Evolutionary conservation across 2,888 invertebrate species (phyloP).

Genomic region (Alentia gelatinosa): DNA sequence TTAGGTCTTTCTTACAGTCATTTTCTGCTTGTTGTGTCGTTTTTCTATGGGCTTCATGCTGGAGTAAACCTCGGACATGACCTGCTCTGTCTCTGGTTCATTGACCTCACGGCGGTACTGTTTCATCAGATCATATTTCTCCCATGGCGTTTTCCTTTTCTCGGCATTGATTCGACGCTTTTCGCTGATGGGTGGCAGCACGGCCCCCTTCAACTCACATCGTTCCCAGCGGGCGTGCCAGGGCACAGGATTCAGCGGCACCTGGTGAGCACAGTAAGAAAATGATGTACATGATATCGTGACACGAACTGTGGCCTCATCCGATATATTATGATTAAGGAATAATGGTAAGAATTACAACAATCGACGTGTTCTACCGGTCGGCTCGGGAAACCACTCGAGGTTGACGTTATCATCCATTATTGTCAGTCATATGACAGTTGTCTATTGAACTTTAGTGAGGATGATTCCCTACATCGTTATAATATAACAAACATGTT

Average conservation of each 20-base stretch:
- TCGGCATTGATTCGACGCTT: slow-evolving; percentile 81
- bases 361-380: no score
- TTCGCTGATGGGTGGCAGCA: slow-evolving; percentile 68
- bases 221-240: slow-evolving; percentile 94
- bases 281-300: no score
- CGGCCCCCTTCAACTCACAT: slow-evolving; percentile 73
- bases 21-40: slow-evolving; percentile 80
- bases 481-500: no score
- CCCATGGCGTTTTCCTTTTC: slow-evolving; percentile 87
- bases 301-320: no score
- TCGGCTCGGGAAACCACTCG: no score
- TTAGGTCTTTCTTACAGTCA: slow-evolving; percentile 7
- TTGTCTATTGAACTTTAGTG: no score
- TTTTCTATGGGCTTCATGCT: slow-evolving; percentile 58
- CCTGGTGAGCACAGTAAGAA: slow-evolving; percentile 78
- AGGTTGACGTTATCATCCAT: no score
- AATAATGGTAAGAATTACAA: no score
- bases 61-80: slow-evolving; percentile 89
- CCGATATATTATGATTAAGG: no score
- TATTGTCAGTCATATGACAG: no score
- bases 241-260: slow-evolving; percentile 85
- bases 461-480: no score
- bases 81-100: slow-evolving; percentile 91
- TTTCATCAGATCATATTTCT: slow-evolving; percentile 95
- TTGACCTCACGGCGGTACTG: slow-evolving; percentile 92